Percentiles rank a stretch among this genome's conserved stretches.
These are phyloP conservation scores for Melanotaenia parkinsoni DNA, from an alignment of 2,797 vertebrate species.

Conservation along the genomic window DNA sequence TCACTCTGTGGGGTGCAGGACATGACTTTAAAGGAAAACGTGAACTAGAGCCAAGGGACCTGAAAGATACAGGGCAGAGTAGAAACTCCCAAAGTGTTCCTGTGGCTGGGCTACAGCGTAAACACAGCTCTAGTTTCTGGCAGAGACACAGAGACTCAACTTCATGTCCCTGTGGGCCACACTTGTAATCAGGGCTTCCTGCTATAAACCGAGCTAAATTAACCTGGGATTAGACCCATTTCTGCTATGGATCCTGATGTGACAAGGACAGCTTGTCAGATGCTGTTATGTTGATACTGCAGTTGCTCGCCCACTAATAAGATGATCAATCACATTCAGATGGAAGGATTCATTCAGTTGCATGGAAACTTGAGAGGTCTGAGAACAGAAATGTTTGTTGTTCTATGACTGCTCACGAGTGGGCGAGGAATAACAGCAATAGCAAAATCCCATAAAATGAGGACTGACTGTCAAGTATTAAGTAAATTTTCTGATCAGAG, in stretches of 20 bases:
- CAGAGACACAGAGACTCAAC: slow-evolving; percentile 51
- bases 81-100: slow-evolving; percentile 56
- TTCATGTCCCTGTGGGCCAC: slow-evolving; percentile 68
- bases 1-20: slow-evolving; percentile 34
- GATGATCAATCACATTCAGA: slow-evolving; percentile 61
- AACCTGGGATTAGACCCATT: slow-evolving; percentile 50
- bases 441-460: background rate
- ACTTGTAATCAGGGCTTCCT: slow-evolving; percentile 76
- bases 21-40: slow-evolving; percentile 48
- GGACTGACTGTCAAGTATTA: background rate
- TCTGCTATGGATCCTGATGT: slow-evolving; percentile 26
- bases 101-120: slow-evolving; percentile 68
- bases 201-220: slow-evolving; percentile 56
- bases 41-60: slow-evolving; percentile 52
- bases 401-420: slow-evolving; percentile 5
- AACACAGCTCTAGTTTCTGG: slow-evolving; percentile 80
- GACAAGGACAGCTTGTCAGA: slow-evolving; percentile 41
- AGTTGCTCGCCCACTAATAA: slow-evolving; percentile 34
- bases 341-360: slow-evolving; percentile 40
- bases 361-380: slow-evolving; percentile 35
- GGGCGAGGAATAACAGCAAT: background rate
- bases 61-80: slow-evolving; percentile 41
- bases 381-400: slow-evolving; percentile 32
- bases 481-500: background rate
- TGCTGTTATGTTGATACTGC: slow-evolving; percentile 25